Percentiles rank a stretch among this genome's conserved stretches.
These are phyloP conservation scores for Panthera tigris DNA, from an alignment of 2,113 vertebrate species.

Conservation along the genomic window DNA sequence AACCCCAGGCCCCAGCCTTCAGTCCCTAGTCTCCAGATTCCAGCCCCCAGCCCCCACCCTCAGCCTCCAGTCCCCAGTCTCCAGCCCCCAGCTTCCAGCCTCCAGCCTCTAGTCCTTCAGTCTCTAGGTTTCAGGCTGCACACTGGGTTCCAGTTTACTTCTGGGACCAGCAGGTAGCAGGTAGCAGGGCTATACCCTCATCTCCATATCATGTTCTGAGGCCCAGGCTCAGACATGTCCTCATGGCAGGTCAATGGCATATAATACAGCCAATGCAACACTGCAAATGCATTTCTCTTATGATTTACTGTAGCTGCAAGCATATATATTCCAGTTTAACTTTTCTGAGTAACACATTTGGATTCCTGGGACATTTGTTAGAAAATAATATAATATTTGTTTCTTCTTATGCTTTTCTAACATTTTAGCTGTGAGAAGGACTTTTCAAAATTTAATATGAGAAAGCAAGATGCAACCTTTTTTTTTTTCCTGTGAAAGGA, in stretches of 20 bases:
- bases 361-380: not conserved
- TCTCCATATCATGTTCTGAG: not conserved
- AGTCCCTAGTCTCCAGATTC: too few species aligned
- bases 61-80: too few species aligned
- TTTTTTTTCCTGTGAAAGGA: not conserved
- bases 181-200: not conserved
- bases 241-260: too few species aligned
- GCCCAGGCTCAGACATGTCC: not conserved
- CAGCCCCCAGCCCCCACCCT: too few species aligned
- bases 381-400: not conserved
- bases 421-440: not conserved
- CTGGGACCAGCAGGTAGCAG: not conserved
- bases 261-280: not conserved
- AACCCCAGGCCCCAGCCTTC: too few species aligned
- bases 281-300: not conserved
- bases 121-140: not conserved
- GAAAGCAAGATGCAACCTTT: not conserved
- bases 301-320: not conserved
- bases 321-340: not conserved
- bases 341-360: not conserved
- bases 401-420: constrained; percentile 16
- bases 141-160: not conserved
- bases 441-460: not conserved
- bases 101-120: not conserved
- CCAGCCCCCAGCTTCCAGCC: not conserved